Conservation (phyloP, 2,797 vertebrate genomes). For the Sebastes minor region DNA sequence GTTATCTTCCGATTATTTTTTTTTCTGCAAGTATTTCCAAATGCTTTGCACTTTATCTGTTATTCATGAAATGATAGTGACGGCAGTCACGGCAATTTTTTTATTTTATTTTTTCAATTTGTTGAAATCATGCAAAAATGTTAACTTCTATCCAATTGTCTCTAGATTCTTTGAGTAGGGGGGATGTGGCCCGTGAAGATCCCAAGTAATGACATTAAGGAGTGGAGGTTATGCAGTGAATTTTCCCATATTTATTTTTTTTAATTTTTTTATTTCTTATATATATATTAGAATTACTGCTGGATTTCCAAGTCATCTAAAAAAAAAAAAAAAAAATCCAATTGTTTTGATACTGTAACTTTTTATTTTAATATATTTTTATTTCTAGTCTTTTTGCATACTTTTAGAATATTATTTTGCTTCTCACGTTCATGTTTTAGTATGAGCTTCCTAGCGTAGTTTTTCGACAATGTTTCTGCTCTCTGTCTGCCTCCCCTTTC, state of each 20-base stretch:
- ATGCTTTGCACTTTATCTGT: conserved; percentile 50
- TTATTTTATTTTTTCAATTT: conserved; percentile 18
- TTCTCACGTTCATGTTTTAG: conserved; percentile 23
- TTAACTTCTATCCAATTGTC: conserved; percentile 73
- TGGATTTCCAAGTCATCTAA: conserved; percentile 8
- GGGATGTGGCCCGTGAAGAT: conserved; percentile 70
- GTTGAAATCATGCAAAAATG: conserved; percentile 64
- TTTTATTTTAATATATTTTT: conserved; percentile 5
- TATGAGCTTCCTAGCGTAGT: conserved; percentile 31
- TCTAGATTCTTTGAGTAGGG: conserved; percentile 73
- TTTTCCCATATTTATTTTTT: conserved; percentile 23
- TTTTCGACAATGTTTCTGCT: conserved; percentile 71
- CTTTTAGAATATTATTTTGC: conserved; percentile 26
- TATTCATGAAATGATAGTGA: conserved; percentile 45
- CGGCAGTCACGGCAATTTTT: conserved; percentile 14
- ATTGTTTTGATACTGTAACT: conserved; percentile 25
- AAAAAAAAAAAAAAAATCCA: background rate
- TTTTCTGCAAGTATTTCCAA: conserved; percentile 18
- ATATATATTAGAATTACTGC: background rate
- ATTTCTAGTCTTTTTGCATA: conserved; percentile 9
- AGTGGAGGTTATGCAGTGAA: conserved; percentile 64
- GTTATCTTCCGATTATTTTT: conserved; percentile 59
- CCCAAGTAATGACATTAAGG: conserved; percentile 71
- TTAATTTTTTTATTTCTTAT: conserved; percentile 13
- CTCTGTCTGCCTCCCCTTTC: conserved; percentile 73